Evolutionary conservation across 2,113 vertebrate genomes (phyloP).

Genomic region (Colius striatus): DNA sequence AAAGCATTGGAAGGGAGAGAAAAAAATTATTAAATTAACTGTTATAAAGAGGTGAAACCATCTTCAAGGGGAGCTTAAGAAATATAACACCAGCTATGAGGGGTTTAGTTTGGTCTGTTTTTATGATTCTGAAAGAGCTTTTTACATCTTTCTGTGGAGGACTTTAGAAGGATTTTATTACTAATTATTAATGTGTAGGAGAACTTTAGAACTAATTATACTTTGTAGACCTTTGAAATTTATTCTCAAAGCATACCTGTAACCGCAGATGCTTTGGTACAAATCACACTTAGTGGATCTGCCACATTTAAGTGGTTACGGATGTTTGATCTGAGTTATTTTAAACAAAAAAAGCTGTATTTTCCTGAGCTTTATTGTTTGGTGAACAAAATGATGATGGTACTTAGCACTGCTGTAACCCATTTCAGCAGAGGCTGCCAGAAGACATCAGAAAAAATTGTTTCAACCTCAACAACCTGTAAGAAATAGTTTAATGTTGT

Average conservation of each 20-base stretch:
- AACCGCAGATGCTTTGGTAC: conserved; percentile 55
- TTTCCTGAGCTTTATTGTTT: background rate
- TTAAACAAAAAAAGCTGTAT: conserved; percentile 33
- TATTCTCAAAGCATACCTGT: conserved; percentile 50
- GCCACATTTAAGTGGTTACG: conserved; percentile 15
- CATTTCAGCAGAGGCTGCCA: background rate
- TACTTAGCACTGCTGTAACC: background rate
- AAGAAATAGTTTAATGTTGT: background rate
- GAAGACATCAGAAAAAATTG: background rate
- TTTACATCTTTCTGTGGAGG: conserved; percentile 10
- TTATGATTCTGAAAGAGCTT: conserved; percentile 19
- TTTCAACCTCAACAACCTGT: background rate
- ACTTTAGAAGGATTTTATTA: conserved; percentile 54
- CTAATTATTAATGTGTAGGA: conserved; percentile 61
- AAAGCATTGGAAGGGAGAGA: background rate
- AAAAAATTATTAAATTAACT: conserved; percentile 6
- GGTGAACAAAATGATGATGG: background rate
- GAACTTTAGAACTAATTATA: conserved; percentile 53
- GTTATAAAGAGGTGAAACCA: background rate
- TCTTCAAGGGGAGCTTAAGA: background rate
- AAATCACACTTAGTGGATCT: conserved; percentile 55
- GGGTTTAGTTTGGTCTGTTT: background rate
- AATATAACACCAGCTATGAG: background rate
- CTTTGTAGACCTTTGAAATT: conserved; percentile 66
- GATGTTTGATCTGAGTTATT: conserved; percentile 50